Conservation (phyloP, 2,888 invertebrate genomes). For the Pollenia amentaria region DNA sequence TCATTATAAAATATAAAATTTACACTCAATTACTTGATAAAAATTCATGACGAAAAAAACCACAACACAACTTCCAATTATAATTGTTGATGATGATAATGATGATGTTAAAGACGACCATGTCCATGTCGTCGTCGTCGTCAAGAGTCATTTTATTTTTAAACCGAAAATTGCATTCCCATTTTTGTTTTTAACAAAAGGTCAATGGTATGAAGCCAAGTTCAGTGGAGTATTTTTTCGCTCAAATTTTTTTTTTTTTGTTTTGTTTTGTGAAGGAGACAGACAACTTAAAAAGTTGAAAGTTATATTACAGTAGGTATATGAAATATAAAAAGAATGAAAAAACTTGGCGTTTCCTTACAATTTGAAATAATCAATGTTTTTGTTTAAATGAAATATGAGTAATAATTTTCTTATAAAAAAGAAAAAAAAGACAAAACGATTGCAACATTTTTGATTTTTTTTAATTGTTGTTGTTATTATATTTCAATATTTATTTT, state of each 20-base stretch:
- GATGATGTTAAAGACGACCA: conserved; percentile 30
- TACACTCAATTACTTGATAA: conserved; percentile 66
- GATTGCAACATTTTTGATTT: conserved; percentile 51
- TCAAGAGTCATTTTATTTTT: conserved; percentile 26
- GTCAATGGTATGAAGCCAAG: conserved; percentile 75
- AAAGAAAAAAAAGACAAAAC: conserved; percentile 26
- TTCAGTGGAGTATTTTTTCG: conserved; percentile 73
- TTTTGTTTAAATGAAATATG: conserved; percentile 57
- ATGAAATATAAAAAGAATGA: conserved; percentile 28
- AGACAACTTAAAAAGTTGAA: conserved; percentile 20
- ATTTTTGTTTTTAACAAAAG: conserved; percentile 65
- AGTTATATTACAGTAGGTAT: neutral
- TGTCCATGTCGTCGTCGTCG: neutral
- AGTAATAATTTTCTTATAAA: conserved; percentile 42
- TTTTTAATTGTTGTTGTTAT: neutral
- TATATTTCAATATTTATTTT: conserved; percentile 33
- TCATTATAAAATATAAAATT: conserved; percentile 42
- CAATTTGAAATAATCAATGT: conserved; percentile 43
- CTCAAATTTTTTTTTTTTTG: conserved; percentile 46
- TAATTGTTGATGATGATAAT: neutral
- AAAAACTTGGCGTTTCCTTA: conserved; percentile 62
- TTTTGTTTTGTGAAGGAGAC: too few species aligned
- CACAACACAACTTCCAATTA: conserved; percentile 15
- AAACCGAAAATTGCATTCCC: conserved; percentile 51
- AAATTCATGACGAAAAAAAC: conserved; percentile 59